phyloP scores from a whole-genome alignment of 2,113 vertebrate genomes.

The Balaeniceps rex region DNA sequence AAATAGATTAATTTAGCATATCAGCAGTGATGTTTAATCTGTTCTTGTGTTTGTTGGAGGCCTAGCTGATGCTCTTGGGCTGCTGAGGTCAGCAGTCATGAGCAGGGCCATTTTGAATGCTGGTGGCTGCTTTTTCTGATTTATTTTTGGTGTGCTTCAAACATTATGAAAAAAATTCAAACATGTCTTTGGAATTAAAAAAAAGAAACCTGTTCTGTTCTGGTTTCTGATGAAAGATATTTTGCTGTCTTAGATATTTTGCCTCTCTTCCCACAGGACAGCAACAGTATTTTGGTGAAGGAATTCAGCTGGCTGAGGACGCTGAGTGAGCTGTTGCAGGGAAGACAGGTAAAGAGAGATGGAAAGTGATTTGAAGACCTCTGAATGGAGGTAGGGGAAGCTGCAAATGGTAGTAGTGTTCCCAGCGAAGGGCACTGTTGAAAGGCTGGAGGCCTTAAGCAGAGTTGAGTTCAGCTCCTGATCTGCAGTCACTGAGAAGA shows the following conservation, averaged over 20 bases:
- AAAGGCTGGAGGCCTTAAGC: neutral
- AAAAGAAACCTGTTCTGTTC: neutral
- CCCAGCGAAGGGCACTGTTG: rapidly evolving
- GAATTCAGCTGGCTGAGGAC: neutral
- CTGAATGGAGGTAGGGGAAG: neutral
- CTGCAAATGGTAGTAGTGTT: neutral
- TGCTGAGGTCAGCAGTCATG: neutral
- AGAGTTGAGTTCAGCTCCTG: neutral
- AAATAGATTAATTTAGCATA: neutral
- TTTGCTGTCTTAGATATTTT: neutral
- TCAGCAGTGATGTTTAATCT: neutral
- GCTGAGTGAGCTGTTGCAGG: neutral
- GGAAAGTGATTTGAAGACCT: neutral
- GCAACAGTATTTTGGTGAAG: neutral
- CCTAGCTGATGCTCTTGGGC: neutral
- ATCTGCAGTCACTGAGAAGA: neutral
- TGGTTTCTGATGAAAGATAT: neutral
- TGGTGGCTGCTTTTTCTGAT: neutral
- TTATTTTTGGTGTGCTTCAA: neutral
- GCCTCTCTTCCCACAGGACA: neutral
- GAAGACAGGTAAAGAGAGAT: neutral
- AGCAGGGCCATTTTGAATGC: neutral
- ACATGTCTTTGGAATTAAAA: neutral
- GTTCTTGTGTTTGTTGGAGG: neutral
- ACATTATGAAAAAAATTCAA: neutral